Base-by-base conservation (phyloP, 2,888 invertebrate genomes). In the Acrocera orbiculus region DNA sequence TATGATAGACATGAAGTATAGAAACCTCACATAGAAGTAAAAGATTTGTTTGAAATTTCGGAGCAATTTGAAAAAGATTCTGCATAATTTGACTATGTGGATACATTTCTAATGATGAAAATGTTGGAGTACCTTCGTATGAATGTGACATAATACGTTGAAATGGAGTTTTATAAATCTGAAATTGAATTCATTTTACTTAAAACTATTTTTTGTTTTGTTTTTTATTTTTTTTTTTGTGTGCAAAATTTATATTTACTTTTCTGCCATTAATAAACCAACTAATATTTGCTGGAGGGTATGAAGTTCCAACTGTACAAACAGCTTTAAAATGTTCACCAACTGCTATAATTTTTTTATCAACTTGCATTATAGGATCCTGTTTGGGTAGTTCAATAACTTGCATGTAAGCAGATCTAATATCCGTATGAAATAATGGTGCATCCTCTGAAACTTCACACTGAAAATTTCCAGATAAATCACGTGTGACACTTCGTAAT, bases 361-460 rank as follows among this genome's bases (percentile, higher is more conserved):
- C 65, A 32, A 66, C 62, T 40, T 63, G 58, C 50, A 67, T 54
- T 14, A 62, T 58, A 13, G 66, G 67, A 29, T 62, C 64, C 38
- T 64, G 63, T 35, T 64, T 63, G 19, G 67, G 66, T 42, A 67
- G 50, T 48, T 67, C 67, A 48, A 66, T 65, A 41, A 67, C 66
- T 47, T 66, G 65, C 61, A 67, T 61, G 44, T 62, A 56, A 22
- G 66, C 63, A 8, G 63, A 54, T 24, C 64, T 60, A 40, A 66
- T 66, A 39, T 66, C 67, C 11, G 67, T 67, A 45, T 67, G 67
- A 44, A 67, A 67, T 30, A 65, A 57, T 6, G 67, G 67, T 22
- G 65, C 67, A 53, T 67, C 67, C 39, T 66, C 67, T n/a, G 67
- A 66, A 25, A 67, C 67, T 53, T 67, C 67, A 43, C 67, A 67